Conservation (phyloP, 1,140 invertebrate species). For the Leptinotarsa undecemlineata region DNA sequence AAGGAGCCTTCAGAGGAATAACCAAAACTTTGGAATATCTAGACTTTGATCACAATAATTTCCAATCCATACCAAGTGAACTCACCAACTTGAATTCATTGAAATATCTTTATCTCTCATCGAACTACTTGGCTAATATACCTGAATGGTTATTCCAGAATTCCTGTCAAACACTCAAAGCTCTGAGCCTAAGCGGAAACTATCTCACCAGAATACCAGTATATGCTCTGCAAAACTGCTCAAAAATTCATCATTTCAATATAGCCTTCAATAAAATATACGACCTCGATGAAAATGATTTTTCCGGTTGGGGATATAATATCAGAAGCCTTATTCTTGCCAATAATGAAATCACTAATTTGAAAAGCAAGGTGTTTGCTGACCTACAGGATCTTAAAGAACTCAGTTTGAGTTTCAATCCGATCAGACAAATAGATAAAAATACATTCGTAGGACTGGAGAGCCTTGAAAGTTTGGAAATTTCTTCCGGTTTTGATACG, state of each 20-base stretch:
- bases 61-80: constrained; percentile 69
- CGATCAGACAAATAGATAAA: constrained; percentile 75
- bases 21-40: constrained; percentile 77
- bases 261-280: constrained; percentile 85
- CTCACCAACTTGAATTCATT: constrained; percentile 68
- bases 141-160: constrained; percentile 61
- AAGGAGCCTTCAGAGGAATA: constrained; percentile 71
- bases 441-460: constrained; percentile 76
- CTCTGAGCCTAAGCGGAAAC: constrained; percentile 81
- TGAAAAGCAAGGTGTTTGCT: constrained; percentile 74
- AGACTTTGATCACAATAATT: constrained; percentile 80
- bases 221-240: constrained; percentile 68
- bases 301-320: constrained; percentile 73
- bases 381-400: constrained; percentile 74
- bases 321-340: constrained; percentile 82
- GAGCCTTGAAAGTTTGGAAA: constrained; percentile 78
- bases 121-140: constrained; percentile 72
- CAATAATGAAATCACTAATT: constrained; percentile 79
- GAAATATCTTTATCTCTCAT: constrained; percentile 81
- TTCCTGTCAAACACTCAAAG: constrained; percentile 68
- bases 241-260: constrained; percentile 78
- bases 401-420: constrained; percentile 87
- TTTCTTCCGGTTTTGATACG: constrained; percentile 81
- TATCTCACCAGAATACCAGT: constrained; percentile 73
- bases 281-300: constrained; percentile 73